Base-by-base conservation (phyloP, 2,797 vertebrate genomes). In the Thamnophis elegans region DNA sequence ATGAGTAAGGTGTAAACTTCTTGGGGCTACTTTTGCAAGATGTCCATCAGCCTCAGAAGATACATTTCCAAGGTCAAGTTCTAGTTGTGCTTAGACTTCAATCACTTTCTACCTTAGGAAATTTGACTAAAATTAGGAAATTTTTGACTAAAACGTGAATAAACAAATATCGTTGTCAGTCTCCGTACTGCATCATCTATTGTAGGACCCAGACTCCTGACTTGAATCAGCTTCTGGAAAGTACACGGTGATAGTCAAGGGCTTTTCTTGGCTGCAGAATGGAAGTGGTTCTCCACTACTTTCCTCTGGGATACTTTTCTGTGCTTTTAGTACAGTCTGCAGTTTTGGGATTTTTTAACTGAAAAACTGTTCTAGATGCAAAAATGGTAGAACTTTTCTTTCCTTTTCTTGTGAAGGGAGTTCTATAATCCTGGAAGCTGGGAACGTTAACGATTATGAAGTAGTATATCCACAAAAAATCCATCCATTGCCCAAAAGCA, bases 401-500 rank as follows among this genome's bases (percentile, higher is more conserved):
- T 78, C 53, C 53, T 53, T 6, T 51, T 13, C 3, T 0, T 87
- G 1, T 4, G 4, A 87, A 98, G 97, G 95, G 47, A 96, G 78
- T 91, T 42, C 42, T 0, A 58, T 88, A 1, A 94, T 58, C 14
- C 18, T 91, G 91, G 93, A 93, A 36, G 51, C 95, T 18, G 59
- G 89, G 59, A 95, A 73, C 36, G 78, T 91, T 0, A 93, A 96
- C 94, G 90, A 92, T 0, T 98, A 97, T 47, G 96, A 98, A 91
- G 89, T 97, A 0, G 92, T 98, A 93, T 97, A 97, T 32, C 97
- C 97, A 0, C 36, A 42, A 90, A 98, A 96, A 85, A 0, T 97
- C 87, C 97, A 96, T 85, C 1, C 26, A 0, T 4, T 97, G 3
- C 94, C 85, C 4, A 97, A 94, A 94, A 97, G 58, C 82, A 36